Evolutionary conservation across 2,888 invertebrate genomes (phyloP).

Genomic region (Carpatolechia fugitivella): DNA sequence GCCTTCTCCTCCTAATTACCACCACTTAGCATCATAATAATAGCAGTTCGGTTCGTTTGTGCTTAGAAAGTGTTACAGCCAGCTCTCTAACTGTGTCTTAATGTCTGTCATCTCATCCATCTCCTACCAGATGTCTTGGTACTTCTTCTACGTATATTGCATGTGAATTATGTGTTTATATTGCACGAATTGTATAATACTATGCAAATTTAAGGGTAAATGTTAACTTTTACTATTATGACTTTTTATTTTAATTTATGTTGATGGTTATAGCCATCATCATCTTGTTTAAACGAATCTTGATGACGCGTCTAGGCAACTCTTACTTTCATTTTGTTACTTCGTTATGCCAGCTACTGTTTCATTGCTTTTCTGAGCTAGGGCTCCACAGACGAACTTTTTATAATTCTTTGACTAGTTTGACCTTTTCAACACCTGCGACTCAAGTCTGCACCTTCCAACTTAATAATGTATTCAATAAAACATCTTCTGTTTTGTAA

Average conservation of each 20-base stretch:
- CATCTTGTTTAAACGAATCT: too few relatives aligned
- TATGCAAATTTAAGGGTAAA: not conserved
- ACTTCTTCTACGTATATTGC: not conserved
- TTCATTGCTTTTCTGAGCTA: too few relatives aligned
- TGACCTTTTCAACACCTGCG: slow-evolving; percentile 3
- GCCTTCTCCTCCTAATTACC: slow-evolving; percentile 3
- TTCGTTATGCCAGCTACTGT: too few relatives aligned
- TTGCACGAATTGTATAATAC: not conserved
- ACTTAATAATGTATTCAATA: not conserved
- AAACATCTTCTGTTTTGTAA: not conserved
- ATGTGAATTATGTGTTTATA: not conserved
- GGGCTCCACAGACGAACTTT: not conserved
- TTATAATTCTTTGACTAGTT: not conserved
- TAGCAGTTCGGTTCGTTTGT: slow-evolving; percentile 28
- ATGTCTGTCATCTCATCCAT: slow-evolving; percentile 8
- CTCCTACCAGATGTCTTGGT: not conserved
- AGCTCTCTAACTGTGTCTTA: slow-evolving; percentile 11
- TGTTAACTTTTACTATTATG: not conserved
- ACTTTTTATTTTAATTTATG: not conserved
- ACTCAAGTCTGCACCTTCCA: not conserved
- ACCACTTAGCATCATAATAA: not conserved
- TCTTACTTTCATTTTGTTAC: too few relatives aligned
- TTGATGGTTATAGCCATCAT: not conserved
- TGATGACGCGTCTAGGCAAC: too few relatives aligned
- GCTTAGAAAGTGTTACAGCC: slow-evolving; percentile 42